Evolutionary conservation across 2,888 invertebrate genomes (phyloP), one percentile per base, ranked within the genome.

Genomic region (Drosophila rubida): DNA sequence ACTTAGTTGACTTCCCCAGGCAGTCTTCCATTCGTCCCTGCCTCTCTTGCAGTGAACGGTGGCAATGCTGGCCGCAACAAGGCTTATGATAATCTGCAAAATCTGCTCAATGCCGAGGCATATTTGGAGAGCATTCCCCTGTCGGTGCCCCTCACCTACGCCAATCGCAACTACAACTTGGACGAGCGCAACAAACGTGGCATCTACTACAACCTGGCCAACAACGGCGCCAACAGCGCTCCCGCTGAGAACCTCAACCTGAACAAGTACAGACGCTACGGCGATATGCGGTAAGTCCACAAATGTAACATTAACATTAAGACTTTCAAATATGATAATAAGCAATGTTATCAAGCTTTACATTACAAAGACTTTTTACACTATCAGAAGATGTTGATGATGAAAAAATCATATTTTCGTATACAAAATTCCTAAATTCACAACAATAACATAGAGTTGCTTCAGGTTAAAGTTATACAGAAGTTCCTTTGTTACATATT

Each of bases 61-160:
- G 51, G 61, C 9, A 66, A 48, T 58, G 77, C 63, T 49, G 80
- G 67, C 11, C 89, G 87, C 46, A 90, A 82, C 75, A 92, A 92
- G 68, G 91, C 92, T 19, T 92, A 92, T 59, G 92, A 92, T 35
- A 92, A 92, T 70, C 83, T 92, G 13, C 92, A 91, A 67, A 91
- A 87, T 60, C 87, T 92, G 19, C 82, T 92, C 5, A 92, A 92
- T 72, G 87, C 91, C 30, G 92, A 91, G 63, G 84, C 90, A 35
- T 92, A 91, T 54, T 70, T 90, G 60, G 91, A 91, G 66, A 88
- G 91, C 49, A 87, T 91, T 49, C 90, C 91, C 0, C 69, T 91
- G 32, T 89, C 92, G 2, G 76, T 91, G 62, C 90, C 91, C 2
- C 71, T 91, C 2, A 88, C 88, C 57, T 90, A 90, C 72, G 85